A percentile compares a stretch with the other conserved stretches of the same genome.
Conservation (phyloP, 2,113 vertebrate genomes). For the Phyllopteryx taeniolatus region DNA sequence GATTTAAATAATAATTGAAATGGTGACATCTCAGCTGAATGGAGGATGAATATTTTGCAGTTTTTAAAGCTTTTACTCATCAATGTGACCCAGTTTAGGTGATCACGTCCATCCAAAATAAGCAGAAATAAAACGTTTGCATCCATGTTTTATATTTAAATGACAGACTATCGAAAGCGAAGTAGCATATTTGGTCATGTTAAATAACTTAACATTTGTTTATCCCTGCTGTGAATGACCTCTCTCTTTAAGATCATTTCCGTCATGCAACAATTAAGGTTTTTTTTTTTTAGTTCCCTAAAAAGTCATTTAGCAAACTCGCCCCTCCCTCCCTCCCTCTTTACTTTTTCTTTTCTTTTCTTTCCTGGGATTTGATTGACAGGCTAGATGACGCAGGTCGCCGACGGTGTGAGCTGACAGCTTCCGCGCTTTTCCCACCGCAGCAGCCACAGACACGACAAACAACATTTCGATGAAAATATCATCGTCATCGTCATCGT, state of each 20-base stretch:
- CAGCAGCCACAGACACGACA: neutral
- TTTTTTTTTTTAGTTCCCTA: neutral
- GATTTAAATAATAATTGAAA: too few species aligned
- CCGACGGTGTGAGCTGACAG: conserved; percentile 15
- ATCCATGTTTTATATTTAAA: too few species aligned
- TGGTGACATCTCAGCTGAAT: too few species aligned
- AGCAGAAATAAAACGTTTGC: too few species aligned
- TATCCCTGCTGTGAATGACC: neutral
- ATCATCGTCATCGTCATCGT: too few species aligned
- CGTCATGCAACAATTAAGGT: neutral
- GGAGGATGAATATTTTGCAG: too few species aligned
- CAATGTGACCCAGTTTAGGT: too few species aligned
- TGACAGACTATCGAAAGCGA: too few species aligned
- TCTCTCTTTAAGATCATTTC: neutral
- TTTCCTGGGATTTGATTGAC: conserved; percentile 23
- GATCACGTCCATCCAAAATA: too few species aligned
- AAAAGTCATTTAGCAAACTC: neutral
- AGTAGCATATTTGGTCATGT: neutral
- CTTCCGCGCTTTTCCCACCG: neutral
- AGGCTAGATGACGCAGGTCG: conserved; percentile 49
- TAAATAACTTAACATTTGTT: neutral
- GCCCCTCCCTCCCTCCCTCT: neutral
- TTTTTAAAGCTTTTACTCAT: too few species aligned
- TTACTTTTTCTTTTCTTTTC: too few species aligned
- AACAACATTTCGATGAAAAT: too few species aligned